Evolutionary conservation across 2,888 invertebrate species (phyloP).

Genomic region (Lingula anatina): DNA sequence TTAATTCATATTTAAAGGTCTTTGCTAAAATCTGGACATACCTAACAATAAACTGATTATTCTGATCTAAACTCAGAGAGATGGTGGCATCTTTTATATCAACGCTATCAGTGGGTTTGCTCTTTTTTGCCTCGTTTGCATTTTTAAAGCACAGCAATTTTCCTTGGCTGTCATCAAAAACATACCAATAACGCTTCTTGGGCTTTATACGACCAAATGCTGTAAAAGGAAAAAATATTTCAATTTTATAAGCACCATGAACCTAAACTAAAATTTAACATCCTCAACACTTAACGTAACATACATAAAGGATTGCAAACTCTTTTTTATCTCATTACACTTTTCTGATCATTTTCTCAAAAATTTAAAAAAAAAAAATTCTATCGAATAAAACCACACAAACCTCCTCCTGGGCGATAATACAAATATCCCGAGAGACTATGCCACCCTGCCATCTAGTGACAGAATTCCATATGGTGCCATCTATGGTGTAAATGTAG

Average conservation of each 20-base stretch:
- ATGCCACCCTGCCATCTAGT: constrained; percentile 42
- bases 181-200: constrained; percentile 45
- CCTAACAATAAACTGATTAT: constrained; percentile 52
- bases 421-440: constrained; percentile 44
- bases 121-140: constrained; percentile 35
- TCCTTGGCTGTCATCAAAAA: constrained; percentile 47
- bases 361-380: no score
- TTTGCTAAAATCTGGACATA: constrained; percentile 22
- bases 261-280: background rate
- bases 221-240: constrained; percentile 17
- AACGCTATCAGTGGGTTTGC: constrained; percentile 35
- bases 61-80: constrained; percentile 44
- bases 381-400: background rate
- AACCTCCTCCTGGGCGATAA: constrained; percentile 39
- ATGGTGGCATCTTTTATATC: constrained; percentile 48
- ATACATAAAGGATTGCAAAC: background rate
- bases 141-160: constrained; percentile 43
- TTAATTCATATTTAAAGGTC: no score
- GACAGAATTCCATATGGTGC: no score
- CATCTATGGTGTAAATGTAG: no score
- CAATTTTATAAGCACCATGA: background rate
- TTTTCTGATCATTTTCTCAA: no score
- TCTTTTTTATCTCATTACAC: background rate
- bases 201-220: constrained; percentile 47
- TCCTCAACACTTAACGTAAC: no score